These are phyloP conservation scores for Siderastrea siderea DNA, from an alignment of 92 coral and sea anemone genomes.

Conservation along the genomic window DNA sequence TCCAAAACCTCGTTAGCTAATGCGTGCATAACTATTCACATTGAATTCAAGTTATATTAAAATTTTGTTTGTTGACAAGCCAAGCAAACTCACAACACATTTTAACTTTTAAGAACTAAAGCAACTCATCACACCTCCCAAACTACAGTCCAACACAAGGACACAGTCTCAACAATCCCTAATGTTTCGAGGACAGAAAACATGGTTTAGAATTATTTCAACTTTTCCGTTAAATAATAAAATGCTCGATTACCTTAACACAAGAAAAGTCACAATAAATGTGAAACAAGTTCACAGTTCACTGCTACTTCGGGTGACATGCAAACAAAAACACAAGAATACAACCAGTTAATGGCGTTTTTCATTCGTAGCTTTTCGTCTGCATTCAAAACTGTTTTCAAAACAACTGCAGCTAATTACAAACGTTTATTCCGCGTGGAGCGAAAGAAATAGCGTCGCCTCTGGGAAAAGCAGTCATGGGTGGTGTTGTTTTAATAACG, in stretches of 20 bases:
- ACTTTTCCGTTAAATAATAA: not conserved
- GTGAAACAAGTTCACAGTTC: not conserved
- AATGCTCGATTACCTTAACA: not conserved
- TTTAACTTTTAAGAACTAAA: not conserved
- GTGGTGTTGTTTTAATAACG: not conserved
- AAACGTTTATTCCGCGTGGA: not conserved
- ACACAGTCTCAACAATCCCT: not conserved
- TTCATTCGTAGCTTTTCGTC: not conserved
- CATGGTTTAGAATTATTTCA: not conserved
- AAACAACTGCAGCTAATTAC: not conserved
- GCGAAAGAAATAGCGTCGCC: not conserved
- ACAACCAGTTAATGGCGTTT: not conserved
- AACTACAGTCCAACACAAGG: not conserved
- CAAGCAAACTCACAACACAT: not conserved
- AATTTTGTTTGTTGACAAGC: not conserved
- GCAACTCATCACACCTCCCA: not conserved
- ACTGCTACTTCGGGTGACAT: not conserved
- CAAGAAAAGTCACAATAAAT: not conserved
- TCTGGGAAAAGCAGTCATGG: not conserved
- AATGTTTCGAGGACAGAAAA: not conserved
- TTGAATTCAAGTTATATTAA: not conserved
- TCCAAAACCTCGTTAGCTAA: not conserved
- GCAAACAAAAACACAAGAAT: not conserved
- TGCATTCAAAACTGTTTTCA: not conserved
- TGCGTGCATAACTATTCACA: not conserved